Evolutionary conservation across 1,140 invertebrate genomes (phyloP), one percentile per base, ranked within the genome.

Genomic region (Coenobita brevimanus): DNA sequence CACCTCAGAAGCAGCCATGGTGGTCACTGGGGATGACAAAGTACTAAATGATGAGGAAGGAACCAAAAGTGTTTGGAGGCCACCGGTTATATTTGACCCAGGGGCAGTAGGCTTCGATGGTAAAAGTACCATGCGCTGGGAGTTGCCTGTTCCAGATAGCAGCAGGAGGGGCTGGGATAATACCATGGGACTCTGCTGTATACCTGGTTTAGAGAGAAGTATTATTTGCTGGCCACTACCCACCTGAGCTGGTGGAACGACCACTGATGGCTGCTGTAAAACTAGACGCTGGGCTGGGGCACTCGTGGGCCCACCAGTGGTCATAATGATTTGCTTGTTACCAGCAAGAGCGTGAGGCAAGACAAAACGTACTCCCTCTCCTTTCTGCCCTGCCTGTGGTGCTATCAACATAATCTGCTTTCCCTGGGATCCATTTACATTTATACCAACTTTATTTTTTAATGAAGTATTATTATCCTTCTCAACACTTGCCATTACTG

Each of bases 91-190:
- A 43, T 69, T 38, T 0, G 30, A 33, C 13, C 64, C 33, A 0
- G 21, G 43, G 43, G 60, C 13, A 6, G 64, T 30, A 1, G 71
- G 33, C 27, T 76, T 78, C 1, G 82, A 85, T 33, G 69, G 69
- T 8, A 85, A 36, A 8, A 85, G 73, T 24, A 85, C 71, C 82
- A 85, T 78, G 27, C 57, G 67, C 41, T 85, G 82, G n/a, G 71
- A 69, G 38, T 76, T 80, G 24, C 21, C 62, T 24, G 36, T 13
- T 17, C 84, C 84, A 87, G 84, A 78, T 54, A 87, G 36, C 69
- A 87, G 67, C 38, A 87, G 15, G 21, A 87, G n/a, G 21, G 84
- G 84, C 30, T 87, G 84, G n/a, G 84, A 80, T 4, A 87, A 10
- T 60, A 79, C 80, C 27, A 87, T 10, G 13, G 60, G 54, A n/a